These are phyloP conservation scores for Odontomyia ornata DNA, from an alignment of 2,888 invertebrate species.

Conservation along the genomic window DNA sequence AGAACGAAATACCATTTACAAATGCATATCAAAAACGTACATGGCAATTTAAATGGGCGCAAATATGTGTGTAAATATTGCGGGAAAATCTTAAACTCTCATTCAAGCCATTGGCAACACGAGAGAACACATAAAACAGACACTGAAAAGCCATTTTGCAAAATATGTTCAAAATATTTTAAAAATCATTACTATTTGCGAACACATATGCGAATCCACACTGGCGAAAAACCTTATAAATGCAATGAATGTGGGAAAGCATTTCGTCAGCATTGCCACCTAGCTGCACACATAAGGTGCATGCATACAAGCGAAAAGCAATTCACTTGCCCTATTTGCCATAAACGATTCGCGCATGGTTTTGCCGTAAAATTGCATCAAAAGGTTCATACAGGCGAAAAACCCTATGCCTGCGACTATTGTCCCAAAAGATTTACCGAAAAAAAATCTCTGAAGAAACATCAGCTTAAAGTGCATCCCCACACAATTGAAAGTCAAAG, in stretches of 20 bases:
- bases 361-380: constrained; percentile 47
- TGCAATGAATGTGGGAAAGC: neutral
- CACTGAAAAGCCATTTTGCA: too few species aligned
- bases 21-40: too few species aligned
- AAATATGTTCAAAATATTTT: too few species aligned
- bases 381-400: constrained; percentile 51
- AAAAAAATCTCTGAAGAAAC: constrained; percentile 44
- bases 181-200: too few species aligned
- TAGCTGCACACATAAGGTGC: neutral
- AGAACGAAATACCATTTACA: too few species aligned
- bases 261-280: neutral
- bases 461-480: neutral
- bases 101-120: too few species aligned
- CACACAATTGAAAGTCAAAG: too few species aligned
- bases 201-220: neutral
- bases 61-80: too few species aligned
- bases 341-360: neutral
- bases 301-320: neutral
- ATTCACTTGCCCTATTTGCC: neutral
- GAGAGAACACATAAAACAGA: too few species aligned
- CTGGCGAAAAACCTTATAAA: neutral
- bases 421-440: constrained; percentile 52
- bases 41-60: too few species aligned
- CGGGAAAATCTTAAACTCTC: too few species aligned
- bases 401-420: constrained; percentile 51